Evolutionary conservation across 2,113 vertebrate species (phyloP).

Genomic region (Pteruthius melanotis): DNA sequence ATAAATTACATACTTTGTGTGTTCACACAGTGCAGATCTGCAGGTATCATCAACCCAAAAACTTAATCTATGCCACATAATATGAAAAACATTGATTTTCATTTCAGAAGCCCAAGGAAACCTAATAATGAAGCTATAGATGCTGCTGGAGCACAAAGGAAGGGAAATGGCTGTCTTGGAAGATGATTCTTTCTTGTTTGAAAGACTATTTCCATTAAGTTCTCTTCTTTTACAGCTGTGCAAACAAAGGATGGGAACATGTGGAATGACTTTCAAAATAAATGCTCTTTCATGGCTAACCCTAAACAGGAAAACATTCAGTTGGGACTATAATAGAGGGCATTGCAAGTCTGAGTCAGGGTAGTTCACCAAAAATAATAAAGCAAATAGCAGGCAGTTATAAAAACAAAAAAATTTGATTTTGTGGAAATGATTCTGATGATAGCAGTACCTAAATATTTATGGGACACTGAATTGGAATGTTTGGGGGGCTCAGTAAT

Average conservation of each 20-base stretch:
- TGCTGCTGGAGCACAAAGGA: not conserved
- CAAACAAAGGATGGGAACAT: conserved; percentile 40
- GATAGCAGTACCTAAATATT: not conserved
- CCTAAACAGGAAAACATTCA: not conserved
- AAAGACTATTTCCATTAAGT: not conserved
- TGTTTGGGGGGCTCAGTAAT: not conserved
- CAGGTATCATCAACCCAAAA: not conserved
- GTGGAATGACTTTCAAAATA: conserved; percentile 36
- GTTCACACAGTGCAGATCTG: not conserved
- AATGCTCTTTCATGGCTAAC: conserved; percentile 7
- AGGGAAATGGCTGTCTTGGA: not conserved
- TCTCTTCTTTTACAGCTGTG: conserved; percentile 50
- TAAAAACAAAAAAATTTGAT: not conserved
- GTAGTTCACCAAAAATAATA: not conserved
- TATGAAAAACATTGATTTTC: conserved; percentile 27
- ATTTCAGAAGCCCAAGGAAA: not conserved
- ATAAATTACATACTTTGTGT: conserved; percentile 32
- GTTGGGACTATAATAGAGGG: not conserved
- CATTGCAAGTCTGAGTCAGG: not conserved
- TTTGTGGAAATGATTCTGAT: not conserved
- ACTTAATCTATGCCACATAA: not conserved
- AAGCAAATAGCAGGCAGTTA: not conserved
- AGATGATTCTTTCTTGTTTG: not conserved
- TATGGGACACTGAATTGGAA: not conserved
- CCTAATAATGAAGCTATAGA: not conserved